Evolutionary conservation across 2,888 invertebrate genomes (phyloP).

Genomic region (Tachina lurida): DNA sequence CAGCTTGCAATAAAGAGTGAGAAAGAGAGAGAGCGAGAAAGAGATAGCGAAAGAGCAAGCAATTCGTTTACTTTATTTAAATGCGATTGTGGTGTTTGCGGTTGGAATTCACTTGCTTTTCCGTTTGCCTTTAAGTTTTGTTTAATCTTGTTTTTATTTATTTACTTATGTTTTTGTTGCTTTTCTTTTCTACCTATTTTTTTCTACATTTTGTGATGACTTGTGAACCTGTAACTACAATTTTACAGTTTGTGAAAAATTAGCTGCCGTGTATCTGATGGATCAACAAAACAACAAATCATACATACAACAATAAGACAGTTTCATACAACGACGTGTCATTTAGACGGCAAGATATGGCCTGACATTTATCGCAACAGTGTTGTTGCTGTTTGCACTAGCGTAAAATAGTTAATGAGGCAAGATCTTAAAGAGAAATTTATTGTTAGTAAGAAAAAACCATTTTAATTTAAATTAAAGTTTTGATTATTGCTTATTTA

Average conservation of each 20-base stretch:
- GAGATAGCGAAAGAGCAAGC: background rate
- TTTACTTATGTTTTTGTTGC: background rate
- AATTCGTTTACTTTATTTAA: slow-evolving; percentile 15
- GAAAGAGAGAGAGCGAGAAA: background rate
- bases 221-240: slow-evolving; percentile 58
- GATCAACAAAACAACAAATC: background rate
- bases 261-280: slow-evolving; percentile 51
- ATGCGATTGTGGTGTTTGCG: slow-evolving; percentile 24
- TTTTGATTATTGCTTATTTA: too few species aligned
- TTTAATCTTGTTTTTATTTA: background rate
- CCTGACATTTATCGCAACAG: slow-evolving; percentile 22
- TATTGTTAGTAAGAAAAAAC: background rate
- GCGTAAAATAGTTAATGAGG: background rate
- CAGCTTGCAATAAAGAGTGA: background rate
- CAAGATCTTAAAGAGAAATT: background rate
- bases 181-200: slow-evolving; percentile 1
- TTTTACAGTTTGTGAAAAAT: slow-evolving; percentile 58
- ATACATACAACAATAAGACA: background rate
- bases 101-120: slow-evolving; percentile 39
- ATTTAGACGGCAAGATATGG: background rate
- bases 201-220: slow-evolving; percentile 23
- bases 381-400: background rate
- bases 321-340: slow-evolving; percentile 30
- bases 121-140: slow-evolving; percentile 18
- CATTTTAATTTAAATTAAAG: background rate